Evolutionary conservation across 2,113 vertebrate genomes (phyloP).

Genomic region (Elgaria multicarinata): DNA sequence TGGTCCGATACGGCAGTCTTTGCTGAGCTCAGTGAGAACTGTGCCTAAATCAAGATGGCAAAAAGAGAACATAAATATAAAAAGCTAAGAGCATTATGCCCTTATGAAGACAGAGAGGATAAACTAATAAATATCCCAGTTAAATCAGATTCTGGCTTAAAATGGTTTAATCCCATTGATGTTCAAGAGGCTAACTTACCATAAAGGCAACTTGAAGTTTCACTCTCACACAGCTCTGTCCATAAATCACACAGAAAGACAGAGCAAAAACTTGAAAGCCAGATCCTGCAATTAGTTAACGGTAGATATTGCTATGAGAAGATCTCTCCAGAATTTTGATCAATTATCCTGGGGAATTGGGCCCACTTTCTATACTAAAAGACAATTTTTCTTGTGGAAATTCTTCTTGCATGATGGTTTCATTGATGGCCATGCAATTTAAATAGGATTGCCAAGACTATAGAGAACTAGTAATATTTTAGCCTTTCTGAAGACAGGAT

Average conservation of each 20-base stretch:
- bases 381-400: background rate
- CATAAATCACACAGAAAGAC: background rate
- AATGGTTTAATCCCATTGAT: background rate
- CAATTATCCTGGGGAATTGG: background rate
- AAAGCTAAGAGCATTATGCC: background rate
- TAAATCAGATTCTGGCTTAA: background rate
- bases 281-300: background rate
- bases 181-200: background rate
- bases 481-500: background rate
- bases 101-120: background rate
- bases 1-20: background rate
- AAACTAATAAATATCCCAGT: background rate
- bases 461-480: background rate
- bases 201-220: background rate
- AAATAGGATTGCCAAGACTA: background rate
- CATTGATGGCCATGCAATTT: background rate
- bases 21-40: constrained; percentile 20
- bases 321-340: background rate
- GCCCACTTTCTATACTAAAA: background rate
- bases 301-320: background rate
- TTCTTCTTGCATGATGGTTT: background rate
- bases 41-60: background rate
- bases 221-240: background rate
- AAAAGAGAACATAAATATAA: background rate
- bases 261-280: background rate